These are phyloP conservation scores for Danaus plexippus DNA, from an alignment of 1,140 invertebrate species.

Conservation along the genomic window DNA sequence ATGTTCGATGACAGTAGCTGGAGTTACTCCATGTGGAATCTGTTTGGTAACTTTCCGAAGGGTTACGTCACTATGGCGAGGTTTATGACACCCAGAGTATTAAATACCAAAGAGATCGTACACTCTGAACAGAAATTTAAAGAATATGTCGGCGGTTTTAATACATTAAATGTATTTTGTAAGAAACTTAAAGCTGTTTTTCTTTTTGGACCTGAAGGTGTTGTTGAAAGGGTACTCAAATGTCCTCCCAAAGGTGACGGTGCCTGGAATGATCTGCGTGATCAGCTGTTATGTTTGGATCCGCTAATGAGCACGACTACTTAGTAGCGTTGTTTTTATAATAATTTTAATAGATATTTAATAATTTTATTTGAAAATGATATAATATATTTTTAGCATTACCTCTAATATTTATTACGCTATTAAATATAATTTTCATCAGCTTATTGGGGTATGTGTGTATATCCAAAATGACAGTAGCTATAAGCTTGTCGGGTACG, in stretches of 20 bases:
- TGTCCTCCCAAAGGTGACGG: not conserved
- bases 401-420: too few species aligned
- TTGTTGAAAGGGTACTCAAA: slow-evolving; percentile 8
- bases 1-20: slow-evolving; percentile 81
- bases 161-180: slow-evolving; percentile 13
- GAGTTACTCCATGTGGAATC: slow-evolving; percentile 32
- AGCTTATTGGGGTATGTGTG: too few species aligned
- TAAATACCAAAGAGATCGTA: slow-evolving; percentile 17
- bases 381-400: too few species aligned
- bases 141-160: slow-evolving; percentile 2
- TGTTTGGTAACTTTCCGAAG: slow-evolving; percentile 19
- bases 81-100: slow-evolving; percentile 19
- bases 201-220: slow-evolving; percentile 18
- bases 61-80: slow-evolving; percentile 25
- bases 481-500: too few species aligned
- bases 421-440: too few species aligned
- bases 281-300: too few species aligned
- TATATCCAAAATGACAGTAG: too few species aligned
- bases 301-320: too few species aligned
- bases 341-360: too few species aligned
- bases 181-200: slow-evolving; percentile 18
- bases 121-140: slow-evolving; percentile 7
- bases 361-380: too few species aligned
- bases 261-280: too few species aligned
- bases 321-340: too few species aligned